phyloP scores from a whole-genome alignment of 2,113 vertebrate species.

The Geothlypis trichas region DNA sequence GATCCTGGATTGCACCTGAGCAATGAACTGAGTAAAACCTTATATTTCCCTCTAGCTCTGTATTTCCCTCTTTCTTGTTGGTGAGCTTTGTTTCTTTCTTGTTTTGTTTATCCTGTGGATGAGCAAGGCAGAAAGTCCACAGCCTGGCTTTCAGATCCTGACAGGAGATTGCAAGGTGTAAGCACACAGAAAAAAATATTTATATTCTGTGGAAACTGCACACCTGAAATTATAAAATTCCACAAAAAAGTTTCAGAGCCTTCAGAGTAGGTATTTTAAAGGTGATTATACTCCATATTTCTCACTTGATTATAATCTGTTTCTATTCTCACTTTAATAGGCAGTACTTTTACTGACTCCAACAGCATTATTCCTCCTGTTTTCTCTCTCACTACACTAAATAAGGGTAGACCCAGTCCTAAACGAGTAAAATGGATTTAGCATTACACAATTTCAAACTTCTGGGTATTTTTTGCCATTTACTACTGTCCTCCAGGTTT shows the following conservation, averaged over 20 bases:
- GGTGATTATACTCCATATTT: neutral
- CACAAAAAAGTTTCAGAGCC: neutral
- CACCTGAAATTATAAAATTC: neutral
- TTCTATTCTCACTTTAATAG: neutral
- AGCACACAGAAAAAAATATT: fast-evolving
- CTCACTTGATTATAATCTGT: neutral
- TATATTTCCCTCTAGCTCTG: neutral
- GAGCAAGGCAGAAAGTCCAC: neutral
- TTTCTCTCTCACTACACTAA: neutral
- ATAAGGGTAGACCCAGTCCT: neutral
- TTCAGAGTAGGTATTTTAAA: neutral
- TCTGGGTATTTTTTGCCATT: neutral
- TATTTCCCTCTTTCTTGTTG: neutral
- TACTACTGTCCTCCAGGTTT: neutral
- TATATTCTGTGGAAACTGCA: neutral
- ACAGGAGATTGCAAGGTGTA: neutral
- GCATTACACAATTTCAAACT: neutral
- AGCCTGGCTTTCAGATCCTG: neutral
- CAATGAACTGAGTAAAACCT: neutral
- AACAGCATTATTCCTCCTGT: neutral
- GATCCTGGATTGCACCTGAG: neutral
- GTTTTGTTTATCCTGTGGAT: neutral
- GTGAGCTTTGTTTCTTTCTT: neutral
- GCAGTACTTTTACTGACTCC: neutral
- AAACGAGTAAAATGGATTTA: neutral